phyloP scores from a whole-genome alignment of 2,797 vertebrate genomes.

The Buceros bicornis region DNA sequence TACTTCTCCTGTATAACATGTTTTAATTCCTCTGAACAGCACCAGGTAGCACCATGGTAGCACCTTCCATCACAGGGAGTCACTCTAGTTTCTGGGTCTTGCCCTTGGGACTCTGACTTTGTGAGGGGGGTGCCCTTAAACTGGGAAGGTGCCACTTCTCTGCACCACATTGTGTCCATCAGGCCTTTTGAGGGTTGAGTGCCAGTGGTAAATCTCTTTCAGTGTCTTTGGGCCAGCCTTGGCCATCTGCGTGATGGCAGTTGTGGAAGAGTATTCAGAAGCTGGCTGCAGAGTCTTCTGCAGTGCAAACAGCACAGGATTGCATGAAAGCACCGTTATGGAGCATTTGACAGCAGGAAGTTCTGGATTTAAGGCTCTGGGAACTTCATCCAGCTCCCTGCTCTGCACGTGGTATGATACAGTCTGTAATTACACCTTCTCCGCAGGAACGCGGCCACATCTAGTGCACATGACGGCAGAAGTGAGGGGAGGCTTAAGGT shows the following conservation, averaged over 20 bases:
- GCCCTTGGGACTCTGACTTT: background rate
- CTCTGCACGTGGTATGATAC: background rate
- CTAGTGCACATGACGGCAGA: background rate
- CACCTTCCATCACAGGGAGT: fast-evolving
- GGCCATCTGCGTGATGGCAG: fast-evolving
- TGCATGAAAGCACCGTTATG: fast-evolving
- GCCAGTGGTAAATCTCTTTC: fast-evolving
- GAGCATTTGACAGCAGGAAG: fast-evolving
- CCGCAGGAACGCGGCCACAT: background rate
- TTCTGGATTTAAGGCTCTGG: background rate
- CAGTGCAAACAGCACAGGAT: fast-evolving
- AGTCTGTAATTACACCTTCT: background rate
- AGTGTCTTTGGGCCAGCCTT: fast-evolving
- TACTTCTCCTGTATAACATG: background rate
- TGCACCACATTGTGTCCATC: fast-evolving
- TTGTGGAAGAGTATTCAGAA: fast-evolving
- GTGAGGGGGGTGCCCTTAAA: background rate
- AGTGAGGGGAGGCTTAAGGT: background rate
- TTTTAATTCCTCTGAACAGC: background rate
- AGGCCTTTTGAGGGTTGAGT: fast-evolving
- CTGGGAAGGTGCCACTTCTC: fast-evolving
- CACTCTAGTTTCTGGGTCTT: background rate
- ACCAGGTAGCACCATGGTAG: fast-evolving
- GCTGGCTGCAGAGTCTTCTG: background rate
- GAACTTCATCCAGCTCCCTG: background rate